Evolutionary conservation across 2,797 vertebrate genomes (phyloP), one percentile per base, ranked within the genome.

Genomic region (Pitangus sulphuratus): DNA sequence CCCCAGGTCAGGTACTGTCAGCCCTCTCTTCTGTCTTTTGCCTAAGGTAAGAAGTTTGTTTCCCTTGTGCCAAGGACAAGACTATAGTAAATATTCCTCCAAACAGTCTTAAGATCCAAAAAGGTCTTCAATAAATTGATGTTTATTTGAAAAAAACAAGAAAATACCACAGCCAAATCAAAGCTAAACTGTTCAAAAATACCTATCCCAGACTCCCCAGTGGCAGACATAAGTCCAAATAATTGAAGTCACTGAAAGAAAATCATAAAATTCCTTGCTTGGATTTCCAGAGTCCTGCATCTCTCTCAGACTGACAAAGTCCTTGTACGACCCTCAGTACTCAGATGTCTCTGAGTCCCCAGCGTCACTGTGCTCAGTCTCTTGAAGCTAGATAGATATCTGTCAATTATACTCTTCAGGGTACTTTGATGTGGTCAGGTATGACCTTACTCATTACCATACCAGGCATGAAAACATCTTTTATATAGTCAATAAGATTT

Each of bases 391-490:
- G 93, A 95, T 96, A 74, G 96, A 96, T 96, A 89, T 64, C 96
- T 97, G 96, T 95, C 96, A 97, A 93, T 97, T 96, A 97, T 87
- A 75, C 58, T 77, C 70, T 82, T 87, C 87, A 92, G 72, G 80
- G 42, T 94, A 90, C 96, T 97, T 95, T 97, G 87, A 96, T 95
- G 87, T 88, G 92, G 89, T 76, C 94, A 96, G 93, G 90, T 97
- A 91, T 95, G 94, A 96, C 95, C 94, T 97, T 88, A n/a, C 81
- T 97, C 85, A 97, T 96, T 97, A 95, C 37, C 90, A 97, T 97
- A 95, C 18, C 78, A 93, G 84, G 89, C 94, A 95, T 84, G 92
- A 96, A 97, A 95, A 91, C 66, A 75, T 82, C 72, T 90, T 95
- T 97, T 93, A 70, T 96, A 58, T 56, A 78, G 94, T 91, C 89